These are phyloP conservation scores for Chironomus striatipennis DNA, from an alignment of 1,140 invertebrate species.

Conservation along the genomic window DNA sequence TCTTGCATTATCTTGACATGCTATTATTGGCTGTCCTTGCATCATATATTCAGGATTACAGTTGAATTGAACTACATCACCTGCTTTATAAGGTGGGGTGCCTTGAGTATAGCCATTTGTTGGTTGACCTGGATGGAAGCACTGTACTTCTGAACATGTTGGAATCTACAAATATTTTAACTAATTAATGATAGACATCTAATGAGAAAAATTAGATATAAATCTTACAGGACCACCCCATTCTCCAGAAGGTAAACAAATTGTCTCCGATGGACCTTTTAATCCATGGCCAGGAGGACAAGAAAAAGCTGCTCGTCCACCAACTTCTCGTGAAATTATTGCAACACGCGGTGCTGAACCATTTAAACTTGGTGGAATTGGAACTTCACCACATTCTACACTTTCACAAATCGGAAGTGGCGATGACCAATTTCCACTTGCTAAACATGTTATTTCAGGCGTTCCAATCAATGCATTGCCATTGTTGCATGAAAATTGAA, in stretches of 20 bases:
- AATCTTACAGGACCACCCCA: constrained; percentile 55
- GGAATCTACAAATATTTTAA: constrained; percentile 45
- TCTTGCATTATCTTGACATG: constrained; percentile 78
- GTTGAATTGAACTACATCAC: constrained; percentile 75
- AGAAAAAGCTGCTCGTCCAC: constrained; percentile 66
- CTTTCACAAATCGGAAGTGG: constrained; percentile 73
- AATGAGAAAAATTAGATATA: too few species aligned
- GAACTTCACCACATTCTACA: constrained; percentile 66
- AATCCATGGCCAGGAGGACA: constrained; percentile 71
- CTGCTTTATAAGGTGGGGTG: constrained; percentile 62
- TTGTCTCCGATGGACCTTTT: constrained; percentile 60
- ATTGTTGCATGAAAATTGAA: constrained; percentile 68
- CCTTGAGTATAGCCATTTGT: constrained; percentile 68
- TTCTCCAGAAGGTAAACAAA: constrained; percentile 66
- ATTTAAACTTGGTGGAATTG: constrained; percentile 38
- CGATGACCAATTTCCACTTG: constrained; percentile 76
- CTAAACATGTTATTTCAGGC: constrained; percentile 59
- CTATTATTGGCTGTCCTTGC: constrained; percentile 72
- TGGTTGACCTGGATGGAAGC: constrained; percentile 57
- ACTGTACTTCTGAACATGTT: constrained; percentile 69
- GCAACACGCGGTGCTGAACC: constrained; percentile 53
- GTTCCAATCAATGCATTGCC: constrained; percentile 72
- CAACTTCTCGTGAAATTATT: constrained; percentile 63
- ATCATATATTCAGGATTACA: constrained; percentile 83
- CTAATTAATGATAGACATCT: too few species aligned